Evolutionary conservation across 2,113 vertebrate species (phyloP), one percentile per base, ranked within the genome.

Genomic region (Bubo bubo): DNA sequence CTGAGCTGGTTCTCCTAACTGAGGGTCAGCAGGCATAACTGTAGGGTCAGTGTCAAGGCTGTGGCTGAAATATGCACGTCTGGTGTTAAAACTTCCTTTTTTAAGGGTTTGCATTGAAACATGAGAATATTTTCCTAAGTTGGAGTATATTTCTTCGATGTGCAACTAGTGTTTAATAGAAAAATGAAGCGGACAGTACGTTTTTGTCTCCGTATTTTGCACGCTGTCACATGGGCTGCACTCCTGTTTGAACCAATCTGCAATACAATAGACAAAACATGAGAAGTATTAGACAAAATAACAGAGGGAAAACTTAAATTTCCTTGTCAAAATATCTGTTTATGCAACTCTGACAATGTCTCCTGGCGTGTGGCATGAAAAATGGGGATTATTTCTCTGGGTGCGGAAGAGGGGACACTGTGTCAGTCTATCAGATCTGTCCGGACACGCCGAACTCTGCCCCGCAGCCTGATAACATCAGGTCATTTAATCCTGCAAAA

Each of bases 231-330:
- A 27, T 49, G 1, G 2, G 45, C 41, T 49, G 34, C 41, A 34
- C 70, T 92, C 73, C 79, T n/a, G 16, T 27, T 95, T 77, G 70
- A 91, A 80, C 62, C 34, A 37, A 70, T 26, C 81, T 70, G 74
- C 72, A 55, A 27, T 14, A 58, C 16, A 86, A 84, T 45, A 98
- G 97, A 95, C 96, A 97, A 95, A 97, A 97, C 90, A 97, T 30
- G 28, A 91, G 74, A 75, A 79, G 37, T 16, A 74, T 94, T 94
- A 98, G 96, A 96, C 97, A 95, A 97, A 97, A 97, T 93, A 97
- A 63, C 0, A 1, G 52, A 47, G 50, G 49, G 39, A 90, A 86
- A 93, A 55, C 14, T 68, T 91, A 52, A 26, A 91, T 95, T 95
- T 95, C 81, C 93, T 58, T 96, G 88, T 93, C 91, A 97, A 94